Conservation (phyloP, 2,888 invertebrate genomes). For the Griposia aprilina region DNA sequence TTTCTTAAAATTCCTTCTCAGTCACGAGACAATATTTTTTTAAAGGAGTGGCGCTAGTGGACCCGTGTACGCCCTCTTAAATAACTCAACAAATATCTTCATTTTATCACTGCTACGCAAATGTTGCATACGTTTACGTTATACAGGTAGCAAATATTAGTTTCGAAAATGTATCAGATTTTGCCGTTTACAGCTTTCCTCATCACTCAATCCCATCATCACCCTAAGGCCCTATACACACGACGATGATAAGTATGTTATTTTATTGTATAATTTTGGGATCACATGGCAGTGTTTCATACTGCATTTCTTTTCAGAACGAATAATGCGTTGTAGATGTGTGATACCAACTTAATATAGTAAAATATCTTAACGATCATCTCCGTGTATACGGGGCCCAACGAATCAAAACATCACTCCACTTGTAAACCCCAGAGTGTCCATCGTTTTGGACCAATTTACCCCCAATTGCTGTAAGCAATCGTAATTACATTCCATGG, state of each 20-base stretch:
- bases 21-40: too few relatives aligned
- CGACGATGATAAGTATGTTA: background rate
- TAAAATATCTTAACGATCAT: background rate
- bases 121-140: background rate
- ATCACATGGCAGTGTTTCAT: background rate
- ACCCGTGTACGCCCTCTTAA: too few relatives aligned
- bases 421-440: constrained; percentile 28
- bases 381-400: too few relatives aligned
- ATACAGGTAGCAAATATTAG: background rate
- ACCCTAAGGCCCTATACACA: background rate
- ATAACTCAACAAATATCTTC: too few relatives aligned
- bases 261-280: background rate
- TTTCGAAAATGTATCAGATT: background rate
- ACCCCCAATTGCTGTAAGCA: constrained; percentile 16
- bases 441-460: constrained; percentile 29
- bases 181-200: background rate
- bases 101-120: background rate
- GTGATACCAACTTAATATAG: background rate
- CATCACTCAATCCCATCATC: too few relatives aligned
- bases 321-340: background rate
- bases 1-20: too few relatives aligned
- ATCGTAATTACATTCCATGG: constrained; percentile 27
- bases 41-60: too few relatives aligned
- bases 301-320: background rate
- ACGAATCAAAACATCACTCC: constrained; percentile 35